Conservation (phyloP, 37 sponge, comb jelly and placozoan genomes). For the Oopsacas minuta region DNA sequence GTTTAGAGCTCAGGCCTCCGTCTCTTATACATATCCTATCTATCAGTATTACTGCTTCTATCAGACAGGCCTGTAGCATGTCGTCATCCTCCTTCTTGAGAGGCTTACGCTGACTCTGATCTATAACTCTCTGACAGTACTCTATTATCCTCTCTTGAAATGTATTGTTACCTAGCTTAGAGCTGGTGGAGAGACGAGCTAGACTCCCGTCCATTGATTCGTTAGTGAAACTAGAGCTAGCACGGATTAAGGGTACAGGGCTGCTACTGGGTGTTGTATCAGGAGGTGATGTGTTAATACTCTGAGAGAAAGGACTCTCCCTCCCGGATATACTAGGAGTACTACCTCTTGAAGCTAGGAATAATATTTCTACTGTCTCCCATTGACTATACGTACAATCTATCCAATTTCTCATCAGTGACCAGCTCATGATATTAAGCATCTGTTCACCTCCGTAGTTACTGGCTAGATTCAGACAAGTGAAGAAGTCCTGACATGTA, state of each 20-base stretch:
- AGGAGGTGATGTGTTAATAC: not conserved
- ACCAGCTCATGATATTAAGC: not conserved
- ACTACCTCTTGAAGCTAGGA: not conserved
- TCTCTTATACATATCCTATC: not conserved
- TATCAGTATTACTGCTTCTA: not conserved
- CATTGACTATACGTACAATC: not conserved
- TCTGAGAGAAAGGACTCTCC: not conserved
- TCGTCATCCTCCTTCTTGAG: constrained; percentile 3
- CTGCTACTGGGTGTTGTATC: not conserved
- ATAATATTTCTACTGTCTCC: not conserved
- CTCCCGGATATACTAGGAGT: constrained; percentile 8
- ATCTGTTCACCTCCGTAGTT: not conserved
- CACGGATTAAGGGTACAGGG: not conserved
- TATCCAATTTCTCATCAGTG: not conserved
- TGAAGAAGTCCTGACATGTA: constrained; percentile 11
- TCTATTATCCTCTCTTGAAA: not conserved
- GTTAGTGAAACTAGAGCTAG: not conserved
- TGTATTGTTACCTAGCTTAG: not conserved
- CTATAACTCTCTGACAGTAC: constrained; percentile 11
- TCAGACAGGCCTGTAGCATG: not conserved
- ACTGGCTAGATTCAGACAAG: constrained; percentile 2
- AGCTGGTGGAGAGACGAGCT: not conserved
- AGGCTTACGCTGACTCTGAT: constrained; percentile 16
- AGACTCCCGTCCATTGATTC: not conserved
- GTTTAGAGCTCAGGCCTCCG: not conserved